Evolutionary conservation across 2,797 vertebrate genomes (phyloP).

Genomic region (Lutjanus campechanus): DNA sequence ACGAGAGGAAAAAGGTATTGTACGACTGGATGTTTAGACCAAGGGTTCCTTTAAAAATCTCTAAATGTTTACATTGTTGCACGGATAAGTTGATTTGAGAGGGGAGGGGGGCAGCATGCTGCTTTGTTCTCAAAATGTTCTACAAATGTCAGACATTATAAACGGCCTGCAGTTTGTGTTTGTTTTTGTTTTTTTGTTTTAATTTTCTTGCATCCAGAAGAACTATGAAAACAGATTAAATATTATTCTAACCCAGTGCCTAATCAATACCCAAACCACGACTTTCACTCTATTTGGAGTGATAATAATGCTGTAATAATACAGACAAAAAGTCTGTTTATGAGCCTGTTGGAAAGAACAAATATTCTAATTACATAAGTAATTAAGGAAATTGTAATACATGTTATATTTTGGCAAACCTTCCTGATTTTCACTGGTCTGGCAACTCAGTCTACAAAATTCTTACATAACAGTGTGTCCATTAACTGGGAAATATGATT

Average conservation of each 20-base stretch:
- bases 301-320: background rate
- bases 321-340: background rate
- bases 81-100: background rate
- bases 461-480: background rate
- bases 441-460: background rate
- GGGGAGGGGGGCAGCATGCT: background rate
- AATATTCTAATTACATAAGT: too few species aligned
- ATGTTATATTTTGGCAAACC: background rate
- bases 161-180: background rate
- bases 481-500: background rate
- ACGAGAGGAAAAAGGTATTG: constrained; percentile 45
- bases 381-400: background rate
- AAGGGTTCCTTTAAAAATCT: background rate
- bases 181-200: too few species aligned
- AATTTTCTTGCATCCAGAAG: background rate
- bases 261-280: background rate
- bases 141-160: background rate
- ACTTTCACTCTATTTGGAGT: background rate
- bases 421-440: background rate
- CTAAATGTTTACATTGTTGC: background rate
- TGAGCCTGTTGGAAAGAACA: background rate
- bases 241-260: background rate
- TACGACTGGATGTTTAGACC: background rate
- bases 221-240: background rate
- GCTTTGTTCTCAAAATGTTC: background rate